Evolutionary conservation across 2,888 invertebrate species (phyloP), one percentile per base, ranked within the genome.

Genomic region (Camptogramma bilineatum): DNA sequence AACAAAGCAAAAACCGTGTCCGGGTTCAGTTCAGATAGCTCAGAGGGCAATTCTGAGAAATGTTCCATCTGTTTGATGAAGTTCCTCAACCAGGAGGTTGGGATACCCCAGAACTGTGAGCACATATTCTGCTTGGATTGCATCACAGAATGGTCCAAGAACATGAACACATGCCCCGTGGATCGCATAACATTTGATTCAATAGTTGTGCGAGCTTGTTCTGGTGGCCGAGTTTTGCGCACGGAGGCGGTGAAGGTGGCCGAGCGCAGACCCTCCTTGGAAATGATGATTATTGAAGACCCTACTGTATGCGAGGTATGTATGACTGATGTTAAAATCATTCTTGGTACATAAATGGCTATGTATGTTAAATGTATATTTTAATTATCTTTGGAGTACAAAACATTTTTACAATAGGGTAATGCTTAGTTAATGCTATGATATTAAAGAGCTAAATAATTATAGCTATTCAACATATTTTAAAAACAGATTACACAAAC

Each of bases 121-220:
- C 99, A 99, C 83, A 94, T 94, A 64, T 99, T 98, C 87, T 99
- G 99, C 85, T 94, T 97, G 44, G 96, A 96, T 73, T 99, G 99
- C 85, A 96, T 99, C 69, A 94, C 96, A 56, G 98, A 98, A 84
- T 99, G 99, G 99, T 96, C 98, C n/a, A 97, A 96, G 94, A 98
- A 97, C 93, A 96, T 98, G 48, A 98, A 98, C 82, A 98, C 98
- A 1, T 99, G 99, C 85, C 99, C 99, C 0, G 97, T 98, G 42
- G 98, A 99, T 87, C 94, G 98, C 46, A 95, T 96, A 73, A 94
- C 95, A 42, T 99, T 98, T 84, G 94, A 95, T 64, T 90, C 94
- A 48, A 97, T 98, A 67, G 88, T 96, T 59, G 97, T 98, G 39
- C 94, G 96, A 66, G 93, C 95, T 50, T 94, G 94, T 78, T 90